Evolutionary conservation across 2,797 vertebrate genomes (phyloP), one percentile per base, ranked within the genome.

Genomic region (Chelidonichthys spinosus): DNA sequence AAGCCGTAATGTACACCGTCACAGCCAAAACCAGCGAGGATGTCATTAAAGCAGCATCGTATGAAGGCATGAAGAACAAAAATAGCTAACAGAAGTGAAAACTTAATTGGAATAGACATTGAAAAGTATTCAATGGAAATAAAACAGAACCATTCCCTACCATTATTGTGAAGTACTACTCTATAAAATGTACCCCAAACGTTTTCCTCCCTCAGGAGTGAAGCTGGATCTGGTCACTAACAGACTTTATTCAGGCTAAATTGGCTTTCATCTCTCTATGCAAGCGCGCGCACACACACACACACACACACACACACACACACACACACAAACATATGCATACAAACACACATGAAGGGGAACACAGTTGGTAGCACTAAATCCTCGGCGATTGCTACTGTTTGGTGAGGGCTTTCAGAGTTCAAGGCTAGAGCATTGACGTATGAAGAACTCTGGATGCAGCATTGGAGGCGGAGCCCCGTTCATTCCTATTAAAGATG

Each of bases 361-460:
- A 8, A 33, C 33, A 68, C 66, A 70, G 67, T 33, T 49, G 18
- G 47, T 11, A 46, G 43, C 17, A 59, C 5, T 59, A 59, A 59
- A 58, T 59, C 59, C 68, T 68, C 63, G 62, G 49, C 59, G 50
- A 42, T 17, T 50, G 37, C 59, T 49, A 17, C 44, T 4, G 56
- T 79, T 52, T 74, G 50, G 17, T 71, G 50, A 71, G 56, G 67
- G 32, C 62, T 66, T 71, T 52, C 67, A 71, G 33, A 74, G 75
- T 66, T 63, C 72, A 75, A 72, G 37, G 47, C 59, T 43, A 18
- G n/a, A 40, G 37, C 50, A 47, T 15, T 4, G 43, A 11, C 14
- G 13, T 44, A 13, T 44, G 14, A 49, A 52, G 18, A 32, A 11
- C 25, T 25, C 25, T 25, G 25, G 25, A 25, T 25, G 25, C 25